These are phyloP conservation scores for Ametastegia equiseti DNA, from an alignment of 2,888 invertebrate genomes.

Conservation along the genomic window DNA sequence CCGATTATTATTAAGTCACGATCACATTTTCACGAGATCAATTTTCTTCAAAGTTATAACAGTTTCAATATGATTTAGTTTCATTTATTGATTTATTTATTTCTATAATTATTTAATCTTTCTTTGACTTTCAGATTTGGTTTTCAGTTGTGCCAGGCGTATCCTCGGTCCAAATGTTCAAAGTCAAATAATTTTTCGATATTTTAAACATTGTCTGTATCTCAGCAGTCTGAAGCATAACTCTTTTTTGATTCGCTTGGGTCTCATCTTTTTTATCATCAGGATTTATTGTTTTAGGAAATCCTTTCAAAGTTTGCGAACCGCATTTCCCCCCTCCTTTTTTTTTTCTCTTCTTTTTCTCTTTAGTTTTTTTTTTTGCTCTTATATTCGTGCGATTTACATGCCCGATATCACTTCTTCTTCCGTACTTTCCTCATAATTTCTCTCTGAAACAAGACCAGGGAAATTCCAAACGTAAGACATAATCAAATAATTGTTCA, in stretches of 20 bases:
- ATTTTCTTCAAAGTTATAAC: conserved; percentile 1
- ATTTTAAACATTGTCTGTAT: conserved; percentile 64
- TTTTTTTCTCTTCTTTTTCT: background rate
- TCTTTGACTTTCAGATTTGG: background rate
- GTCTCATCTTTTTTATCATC: conserved; percentile 61
- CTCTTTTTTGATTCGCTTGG: conserved; percentile 63
- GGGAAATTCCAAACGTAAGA: background rate
- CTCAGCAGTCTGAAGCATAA: conserved; percentile 65
- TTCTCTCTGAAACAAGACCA: conserved; percentile 17
- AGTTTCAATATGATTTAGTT: background rate
- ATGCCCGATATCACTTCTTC: conserved; percentile 18
- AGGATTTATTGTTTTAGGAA: conserved; percentile 49
- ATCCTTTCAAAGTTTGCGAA: conserved; percentile 51
- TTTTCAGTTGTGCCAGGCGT: background rate
- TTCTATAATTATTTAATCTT: too few species aligned
- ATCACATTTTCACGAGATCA: conserved; percentile 32
- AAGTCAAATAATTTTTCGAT: conserved; percentile 64
- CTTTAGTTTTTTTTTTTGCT: too few species aligned
- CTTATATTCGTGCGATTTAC: conserved; percentile 5
- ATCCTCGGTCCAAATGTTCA: background rate
- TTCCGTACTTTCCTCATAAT: conserved; percentile 14
- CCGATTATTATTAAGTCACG: background rate
- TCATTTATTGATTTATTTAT: background rate
- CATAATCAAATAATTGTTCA: conserved; percentile 11
- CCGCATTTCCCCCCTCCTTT: conserved; percentile 44